Evolutionary conservation across 2,113 vertebrate species (phyloP).

Genomic region (Pachycephala philippinensis): DNA sequence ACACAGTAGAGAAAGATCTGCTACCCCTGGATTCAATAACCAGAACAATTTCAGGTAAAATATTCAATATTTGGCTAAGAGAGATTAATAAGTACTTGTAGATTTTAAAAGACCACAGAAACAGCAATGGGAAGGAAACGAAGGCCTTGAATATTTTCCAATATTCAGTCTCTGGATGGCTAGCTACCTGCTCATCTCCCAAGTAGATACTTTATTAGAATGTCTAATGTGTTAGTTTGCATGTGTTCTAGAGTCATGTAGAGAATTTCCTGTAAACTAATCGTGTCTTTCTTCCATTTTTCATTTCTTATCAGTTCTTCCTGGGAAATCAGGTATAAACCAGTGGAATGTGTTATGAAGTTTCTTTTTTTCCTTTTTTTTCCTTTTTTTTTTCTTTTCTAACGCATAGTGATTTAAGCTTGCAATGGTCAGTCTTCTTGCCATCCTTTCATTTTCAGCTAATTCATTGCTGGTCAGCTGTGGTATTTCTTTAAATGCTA

Average conservation of each 20-base stretch:
- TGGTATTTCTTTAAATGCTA: conserved; percentile 65
- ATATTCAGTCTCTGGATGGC: neutral
- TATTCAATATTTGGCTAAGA: neutral
- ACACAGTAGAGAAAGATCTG: neutral
- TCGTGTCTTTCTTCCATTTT: conserved; percentile 83
- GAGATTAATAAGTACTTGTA: neutral
- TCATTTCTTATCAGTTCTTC: conserved; percentile 95
- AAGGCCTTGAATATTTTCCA: neutral
- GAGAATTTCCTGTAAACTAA: conserved; percentile 76
- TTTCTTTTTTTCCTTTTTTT: neutral
- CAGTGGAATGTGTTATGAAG: conserved; percentile 74
- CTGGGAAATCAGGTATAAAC: conserved; percentile 99
- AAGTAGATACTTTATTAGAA: conserved; percentile 41
- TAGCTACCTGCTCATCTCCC: conserved; percentile 35
- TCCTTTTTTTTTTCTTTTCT: neutral
- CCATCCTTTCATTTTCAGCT: conserved; percentile 65
- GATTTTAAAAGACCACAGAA: conserved; percentile 12
- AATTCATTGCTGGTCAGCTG: conserved; percentile 71
- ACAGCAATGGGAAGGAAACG: neutral
- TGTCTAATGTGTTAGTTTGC: conserved; percentile 35
- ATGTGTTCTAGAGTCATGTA: conserved; percentile 63
- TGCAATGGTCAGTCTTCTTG: conserved; percentile 63
- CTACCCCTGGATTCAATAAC: neutral
- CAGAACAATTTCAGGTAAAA: neutral
- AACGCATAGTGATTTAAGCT: conserved; percentile 71